Conservation (phyloP, 2,797 vertebrate species). For the Enteromius treurensis region DNA sequence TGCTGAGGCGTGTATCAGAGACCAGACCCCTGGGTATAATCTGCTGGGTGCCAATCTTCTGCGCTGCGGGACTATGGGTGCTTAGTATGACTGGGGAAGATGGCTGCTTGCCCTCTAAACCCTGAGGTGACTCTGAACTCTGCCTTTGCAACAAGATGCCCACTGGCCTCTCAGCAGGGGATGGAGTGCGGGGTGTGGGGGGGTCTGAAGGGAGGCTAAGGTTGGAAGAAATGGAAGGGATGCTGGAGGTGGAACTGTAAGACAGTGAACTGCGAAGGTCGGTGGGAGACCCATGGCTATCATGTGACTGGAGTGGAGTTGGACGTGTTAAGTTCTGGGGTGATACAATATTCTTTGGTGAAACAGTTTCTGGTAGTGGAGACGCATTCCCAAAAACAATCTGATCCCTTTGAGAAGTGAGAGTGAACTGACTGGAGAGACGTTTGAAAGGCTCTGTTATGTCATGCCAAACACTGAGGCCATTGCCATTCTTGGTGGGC, state of each 20-base stretch:
- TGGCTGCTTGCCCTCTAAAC: conserved; percentile 79
- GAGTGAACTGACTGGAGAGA: conserved; percentile 51
- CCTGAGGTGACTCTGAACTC: conserved; percentile 64
- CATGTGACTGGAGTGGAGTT: conserved; percentile 51
- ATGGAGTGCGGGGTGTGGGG: conserved; percentile 72
- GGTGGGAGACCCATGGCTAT: conserved; percentile 66
- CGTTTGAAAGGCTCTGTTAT: conserved; percentile 52
- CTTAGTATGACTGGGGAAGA: conserved; percentile 80
- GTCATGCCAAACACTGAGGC: conserved; percentile 51
- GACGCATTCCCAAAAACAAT: conserved; percentile 59
- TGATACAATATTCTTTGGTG: conserved; percentile 30
- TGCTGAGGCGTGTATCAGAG: conserved; percentile 74
- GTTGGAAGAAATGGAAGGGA: conserved; percentile 45
- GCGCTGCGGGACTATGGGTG: conserved; percentile 85
- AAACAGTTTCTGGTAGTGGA: conserved; percentile 56
- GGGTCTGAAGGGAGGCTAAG: conserved; percentile 71
- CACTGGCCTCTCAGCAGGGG: conserved; percentile 65
- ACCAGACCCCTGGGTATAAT: conserved; percentile 89
- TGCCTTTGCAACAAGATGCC: conserved; percentile 52
- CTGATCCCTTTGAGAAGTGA: conserved; percentile 70
- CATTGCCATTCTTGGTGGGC: conserved; percentile 61
- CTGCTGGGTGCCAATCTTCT: conserved; percentile 90
- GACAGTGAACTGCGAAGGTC: conserved; percentile 15
- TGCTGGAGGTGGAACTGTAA: conserved; percentile 52
- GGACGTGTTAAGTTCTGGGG: conserved; percentile 54